A percentile compares a stretch with the other conserved stretches of the same genome.
Evolutionary conservation across 2,113 vertebrate species (phyloP).

Genomic region (Notiomystis cincta): DNA sequence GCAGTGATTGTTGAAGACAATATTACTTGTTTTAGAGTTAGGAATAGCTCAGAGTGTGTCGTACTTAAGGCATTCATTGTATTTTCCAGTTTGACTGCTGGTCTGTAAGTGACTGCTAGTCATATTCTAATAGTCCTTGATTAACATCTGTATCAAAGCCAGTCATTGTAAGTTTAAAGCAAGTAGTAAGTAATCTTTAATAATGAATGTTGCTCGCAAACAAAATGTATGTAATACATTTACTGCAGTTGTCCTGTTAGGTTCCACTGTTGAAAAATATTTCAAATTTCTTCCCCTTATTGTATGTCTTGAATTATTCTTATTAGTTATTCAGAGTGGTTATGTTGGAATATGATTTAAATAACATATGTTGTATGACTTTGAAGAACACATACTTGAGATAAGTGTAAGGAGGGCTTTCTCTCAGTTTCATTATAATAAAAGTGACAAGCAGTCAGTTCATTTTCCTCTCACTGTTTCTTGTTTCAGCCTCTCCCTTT

Average conservation of each 20-base stretch:
- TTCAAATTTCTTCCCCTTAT: background rate
- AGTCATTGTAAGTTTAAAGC: background rate
- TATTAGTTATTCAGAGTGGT: background rate
- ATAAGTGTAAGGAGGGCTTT: background rate
- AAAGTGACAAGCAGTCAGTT: background rate
- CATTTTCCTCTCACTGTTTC: background rate
- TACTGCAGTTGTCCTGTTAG: background rate
- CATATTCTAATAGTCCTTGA: background rate
- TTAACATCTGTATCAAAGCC: background rate
- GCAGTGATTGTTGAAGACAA: background rate
- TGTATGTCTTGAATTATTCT: background rate
- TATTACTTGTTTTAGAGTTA: background rate
- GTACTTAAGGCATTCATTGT: rapidly evolving
- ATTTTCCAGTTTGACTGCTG: background rate
- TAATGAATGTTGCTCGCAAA: background rate
- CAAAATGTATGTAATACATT: background rate
- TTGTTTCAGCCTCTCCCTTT: background rate
- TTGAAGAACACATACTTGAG: background rate
- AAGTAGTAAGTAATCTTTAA: background rate
- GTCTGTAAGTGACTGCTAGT: background rate
- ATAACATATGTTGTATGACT: background rate
- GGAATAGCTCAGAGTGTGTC: background rate
- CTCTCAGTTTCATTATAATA: background rate
- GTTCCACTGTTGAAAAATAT: background rate
- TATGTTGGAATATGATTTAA: background rate